Evolutionary conservation across 2,888 invertebrate species (phyloP), one percentile per base, ranked within the genome.

Genomic region (Andrena haemorrhoa): DNA sequence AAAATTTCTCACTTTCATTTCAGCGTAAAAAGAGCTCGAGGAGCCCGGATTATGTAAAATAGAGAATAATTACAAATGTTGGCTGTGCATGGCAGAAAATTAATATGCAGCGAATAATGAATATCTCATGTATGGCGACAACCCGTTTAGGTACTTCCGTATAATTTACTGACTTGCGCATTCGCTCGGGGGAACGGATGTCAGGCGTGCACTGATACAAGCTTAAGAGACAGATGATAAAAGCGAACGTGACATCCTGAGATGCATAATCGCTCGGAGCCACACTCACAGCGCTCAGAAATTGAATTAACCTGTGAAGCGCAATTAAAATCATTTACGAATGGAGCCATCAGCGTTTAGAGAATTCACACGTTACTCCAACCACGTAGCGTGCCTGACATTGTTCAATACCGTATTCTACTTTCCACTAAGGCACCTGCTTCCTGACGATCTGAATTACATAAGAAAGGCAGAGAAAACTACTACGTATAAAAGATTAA

Each of bases 101-200:
- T 83, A 86, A 86, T 83, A 77, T 72, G 29, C 70, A 49, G 75
- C 60, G 85, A 85, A 69, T 82, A 76, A 60, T 71, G 61, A 75
- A 58, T 63, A 58, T 49, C 74, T 68, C 51, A 35, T 60, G 65
- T n/a, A 58, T 49, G 53, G 61, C 68, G 72, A 77, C 86, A 75
- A 56, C 66, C 64, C 53, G 73, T 69, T 69, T 73, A 33, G 75
- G 51, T 79, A 75, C 81, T 86, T 81, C 79, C 81, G 74, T 81
- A 72, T 81, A 84, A 86, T 86, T 86, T 83, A 79, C 74, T 35
- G 79, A 74, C 79, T 84, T 74, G 69, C 68, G 76, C 49, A 70
- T 66, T 74, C 71, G 69, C 82, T 61, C 56, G 70, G n/a, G 74
- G 82, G 60, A 47, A 77, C 47, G 66, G 61, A 70, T 78, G 69